Base-by-base conservation (phyloP, 92 coral and sea anemone genomes). In the Epizoanthus fatuus region DNA sequence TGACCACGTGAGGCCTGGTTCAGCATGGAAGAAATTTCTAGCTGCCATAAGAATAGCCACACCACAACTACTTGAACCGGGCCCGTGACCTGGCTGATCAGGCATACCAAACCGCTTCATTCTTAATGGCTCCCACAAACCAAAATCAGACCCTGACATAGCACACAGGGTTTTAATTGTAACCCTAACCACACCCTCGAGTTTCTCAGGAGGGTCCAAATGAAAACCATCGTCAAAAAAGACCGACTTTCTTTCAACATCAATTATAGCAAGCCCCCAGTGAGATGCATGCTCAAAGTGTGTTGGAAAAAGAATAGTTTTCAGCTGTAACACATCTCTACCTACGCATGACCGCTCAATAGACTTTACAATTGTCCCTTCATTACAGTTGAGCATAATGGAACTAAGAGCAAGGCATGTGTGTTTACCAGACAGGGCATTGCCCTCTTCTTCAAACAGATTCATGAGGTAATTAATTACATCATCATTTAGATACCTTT, bases 11-110 rank as follows among this genome's bases (percentile, higher is more conserved):
- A 71, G 54, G 13, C 11, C 19, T 57, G 54, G 20, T 56, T 83
- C 72, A 2, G 69, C 69, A 32, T 13, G 60, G 49, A 83, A 83
- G 73, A 83, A 83, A 63, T 78, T 79, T 63, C 88, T 89, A 47
- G 85, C 80, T 8, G 92, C 80, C 70, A 74, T 42, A 2, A 88
- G 80, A 10, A 78, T 71, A 17, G 77, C 88, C 45, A 89, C 75
- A 9, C 88, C 88, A 77, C 88, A 88, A 56, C 92, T 89, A 56
- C 74, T 47, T 20, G 81, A 79, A 15, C 90, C 87, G 32, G 72
- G 75, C 5, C 86, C 83, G 32, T 19, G 3, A 8, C 38, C n/a
- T 72, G 91, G 87, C 29, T 87, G 87, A 64, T 40, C 52, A 4
- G 83, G 91, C 87, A 87, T 81, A 7, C 91, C 91, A 72, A 73